Evolutionary conservation across 1,140 invertebrate genomes (phyloP).

Genomic region (Caenorhabditis elegans): WBcel235 BX284605.5:10767001-10767500

Average conservation of each 20-base stretch:
- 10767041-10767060: conserved; percentile 14
- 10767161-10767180: conserved; percentile 65
- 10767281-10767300: conserved; percentile 80
- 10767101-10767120: conserved; percentile 47
- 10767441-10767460: conserved; percentile 95
- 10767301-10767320: conserved; percentile 70
- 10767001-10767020: conserved; percentile 13
- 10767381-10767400: conserved; percentile 72
- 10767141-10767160: conserved; percentile 54
- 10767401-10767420: too few relatives aligned
- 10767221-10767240: conserved; percentile 82
- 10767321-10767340: conserved; percentile 50
- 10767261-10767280: conserved; percentile 69
- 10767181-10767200: neutral
- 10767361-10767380: conserved; percentile 52
- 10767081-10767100: conserved; percentile 28
- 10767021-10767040: conserved; percentile 38
- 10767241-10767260: conserved; percentile 90
- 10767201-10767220: conserved; percentile 30
- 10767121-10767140: conserved; percentile 56
- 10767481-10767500: conserved; percentile 92
- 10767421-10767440: conserved; percentile 71
- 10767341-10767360: conserved; percentile 38
- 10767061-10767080: conserved; percentile 43
- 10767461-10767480: conserved; percentile 97